Base-by-base conservation (phyloP, 2,797 vertebrate species). In the Perodicticus potto region DNA sequence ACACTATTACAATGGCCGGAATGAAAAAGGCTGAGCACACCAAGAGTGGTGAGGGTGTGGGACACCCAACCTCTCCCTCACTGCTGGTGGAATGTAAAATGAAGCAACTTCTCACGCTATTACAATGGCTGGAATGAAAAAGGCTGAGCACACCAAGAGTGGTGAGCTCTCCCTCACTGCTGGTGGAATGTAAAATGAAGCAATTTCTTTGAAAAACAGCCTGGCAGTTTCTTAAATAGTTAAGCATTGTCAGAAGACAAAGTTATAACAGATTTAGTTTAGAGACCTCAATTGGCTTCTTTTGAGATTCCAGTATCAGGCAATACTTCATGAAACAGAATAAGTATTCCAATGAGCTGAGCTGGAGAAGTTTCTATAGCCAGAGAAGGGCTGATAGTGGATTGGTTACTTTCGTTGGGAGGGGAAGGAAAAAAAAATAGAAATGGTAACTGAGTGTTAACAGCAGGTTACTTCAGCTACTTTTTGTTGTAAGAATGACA, bases 231-330 rank as follows among this genome's bases (percentile, higher is more conserved):
- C 93, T 67, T 67, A 67, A 67, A 67, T 67, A 59, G 40, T 81
- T 86, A 91, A 89, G 37, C 25, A 70, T 37, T 57, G 69, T 80
- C 77, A 37, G n/a, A 34, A 80, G 77, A 80, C 77, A 80, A 80
- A 80, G 37, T 25, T 37, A 57, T 1, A 7, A 37, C 53, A 78
- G 34, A 25, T 57, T 80, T 57, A 37, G 53, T 25, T 80, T 37
- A 80, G 57, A 78, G n/a, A 78, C 55, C 53, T 55, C 25, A 16
- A 37, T 34, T 55, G 55, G 0, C n/a, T 37, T 80, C 5, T 14
- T 57, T 80, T 37, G 77, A 53, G 49, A 27, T 57, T 57, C 77
- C 57, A 55, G 76, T 55, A 23, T 78, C 13, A 22, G 53, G 76
- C 76, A 78, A 55, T 49, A 34, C 53, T 80, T 80, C 77, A 37